phyloP scores from a whole-genome alignment of 2,113 vertebrate species.

The Chionomys nivalis region DNA sequence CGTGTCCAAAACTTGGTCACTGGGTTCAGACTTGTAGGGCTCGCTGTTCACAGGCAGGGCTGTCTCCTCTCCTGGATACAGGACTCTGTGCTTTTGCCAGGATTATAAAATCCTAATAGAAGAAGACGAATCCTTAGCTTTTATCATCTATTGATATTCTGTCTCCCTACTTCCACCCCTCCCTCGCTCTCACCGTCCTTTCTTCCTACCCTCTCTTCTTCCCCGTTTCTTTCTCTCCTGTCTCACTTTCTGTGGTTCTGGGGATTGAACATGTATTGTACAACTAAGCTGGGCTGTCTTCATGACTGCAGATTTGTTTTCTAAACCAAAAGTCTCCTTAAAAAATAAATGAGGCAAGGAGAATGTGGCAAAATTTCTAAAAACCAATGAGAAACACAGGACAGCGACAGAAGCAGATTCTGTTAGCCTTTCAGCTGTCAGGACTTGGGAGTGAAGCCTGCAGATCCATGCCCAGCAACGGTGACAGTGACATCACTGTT shows the following conservation, averaged over 20 bases:
- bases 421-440: not conserved
- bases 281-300: not conserved
- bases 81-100: not conserved
- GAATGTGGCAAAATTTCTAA: not conserved
- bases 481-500: not conserved
- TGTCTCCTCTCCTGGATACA: not conserved
- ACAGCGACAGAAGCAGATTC: not conserved
- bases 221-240: not conserved
- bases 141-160: not conserved
- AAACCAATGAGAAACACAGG: not conserved
- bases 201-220: not conserved
- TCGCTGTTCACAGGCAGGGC: not conserved
- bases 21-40: not conserved
- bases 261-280: not conserved
- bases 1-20: accelerated
- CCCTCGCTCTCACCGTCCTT: no score
- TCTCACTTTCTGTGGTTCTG: not conserved
- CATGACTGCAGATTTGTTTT: not conserved
- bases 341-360: not conserved
- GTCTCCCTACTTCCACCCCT: not conserved
- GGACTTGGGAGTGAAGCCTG: not conserved
- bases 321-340: not conserved
- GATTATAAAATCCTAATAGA: not conserved
- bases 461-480: no score
- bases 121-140: not conserved